Evolutionary conservation across 2,113 vertebrate species (phyloP), one percentile per base, ranked within the genome.

Genomic region (Jacana jacana): DNA sequence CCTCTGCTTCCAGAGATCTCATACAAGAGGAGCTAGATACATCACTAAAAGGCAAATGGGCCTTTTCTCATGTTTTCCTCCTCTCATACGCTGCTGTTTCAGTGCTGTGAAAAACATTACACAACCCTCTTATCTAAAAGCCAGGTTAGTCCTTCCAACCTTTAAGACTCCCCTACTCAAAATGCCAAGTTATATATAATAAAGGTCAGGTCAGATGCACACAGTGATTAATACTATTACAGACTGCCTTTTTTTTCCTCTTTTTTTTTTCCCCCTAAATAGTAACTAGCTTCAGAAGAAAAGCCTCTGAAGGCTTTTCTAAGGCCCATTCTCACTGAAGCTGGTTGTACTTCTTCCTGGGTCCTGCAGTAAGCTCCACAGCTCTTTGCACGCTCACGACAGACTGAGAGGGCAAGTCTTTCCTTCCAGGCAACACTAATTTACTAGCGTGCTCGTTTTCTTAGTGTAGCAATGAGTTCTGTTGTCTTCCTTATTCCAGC

Each of bases 41-140:
- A 58, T 15, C 42, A 20, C 75, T 64, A 48, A 66, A 81, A 66
- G 31, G 10, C 46, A 70, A 89, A 60, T 3, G 24, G 30, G 20
- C 9, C n/a, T 78, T 77, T 81, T 77, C 54, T 42, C 57, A 39
- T 19, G 17, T 0, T 0, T 19, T 73, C 49, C 40, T 89, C 75
- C n/a, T 69, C 42, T 25, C 8, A 1, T 4, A 27, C 0, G 0
- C 54, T 63, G 12, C 48, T 24, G 10, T 66, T 88, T 72, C 79
- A 64, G 9, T 2, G 5, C 37, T 69, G 27, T 39, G 33, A 60
- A 86, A 61, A 81, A 60, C 39, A 55, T 17, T 31, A 51, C 14
- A 46, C 8, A n/a, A 55, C 0, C 3, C 7, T 25, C 13, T 39
- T 82, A 12, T 44, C 82, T 77, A 81, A 88, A 81, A 94, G 40